phyloP scores from a whole-genome alignment of 2,797 vertebrate species.

The Sebastes jordani region DNA sequence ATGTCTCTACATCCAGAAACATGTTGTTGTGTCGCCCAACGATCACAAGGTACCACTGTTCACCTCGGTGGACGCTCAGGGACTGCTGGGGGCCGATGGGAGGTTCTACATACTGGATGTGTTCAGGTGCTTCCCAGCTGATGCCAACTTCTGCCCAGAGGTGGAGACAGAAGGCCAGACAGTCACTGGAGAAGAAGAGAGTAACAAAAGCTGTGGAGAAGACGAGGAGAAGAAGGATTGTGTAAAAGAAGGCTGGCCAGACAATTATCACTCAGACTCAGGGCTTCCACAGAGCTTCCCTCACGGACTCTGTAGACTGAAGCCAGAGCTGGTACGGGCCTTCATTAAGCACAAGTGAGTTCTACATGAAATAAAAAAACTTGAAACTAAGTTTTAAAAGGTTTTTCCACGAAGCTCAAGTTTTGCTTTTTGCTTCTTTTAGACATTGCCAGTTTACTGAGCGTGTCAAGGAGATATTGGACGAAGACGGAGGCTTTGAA shows the following conservation, averaged over 20 bases:
- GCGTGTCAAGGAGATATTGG: constrained; percentile 71
- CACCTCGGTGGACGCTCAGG: constrained; percentile 84
- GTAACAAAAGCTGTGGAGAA: constrained; percentile 20
- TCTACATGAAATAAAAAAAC: not conserved
- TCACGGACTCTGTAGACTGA: constrained; percentile 83
- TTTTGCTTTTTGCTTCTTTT: constrained; percentile 6
- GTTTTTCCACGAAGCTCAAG: not conserved
- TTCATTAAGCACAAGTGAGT: constrained; percentile 87
- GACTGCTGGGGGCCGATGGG: constrained; percentile 84
- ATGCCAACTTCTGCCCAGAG: constrained; percentile 82
- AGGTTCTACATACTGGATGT: constrained; percentile 86
- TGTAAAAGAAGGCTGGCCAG: constrained; percentile 63
- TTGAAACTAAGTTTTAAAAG: not conserved
- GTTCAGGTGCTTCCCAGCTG: constrained; percentile 83
- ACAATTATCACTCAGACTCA: constrained; percentile 55
- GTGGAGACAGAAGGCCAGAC: constrained; percentile 37
- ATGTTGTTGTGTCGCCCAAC: constrained; percentile 66
- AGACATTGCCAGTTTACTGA: constrained; percentile 82
- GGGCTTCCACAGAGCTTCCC: constrained; percentile 76
- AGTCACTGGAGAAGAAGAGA: constrained; percentile 32
- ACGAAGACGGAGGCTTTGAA: constrained; percentile 78
- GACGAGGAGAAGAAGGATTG: constrained; percentile 27
- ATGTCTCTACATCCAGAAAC: constrained; percentile 75
- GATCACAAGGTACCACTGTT: constrained; percentile 79
- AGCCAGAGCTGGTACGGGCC: constrained; percentile 80